Evolutionary conservation across 2,113 vertebrate genomes (phyloP).

Genomic region (Vidua macroura): DNA sequence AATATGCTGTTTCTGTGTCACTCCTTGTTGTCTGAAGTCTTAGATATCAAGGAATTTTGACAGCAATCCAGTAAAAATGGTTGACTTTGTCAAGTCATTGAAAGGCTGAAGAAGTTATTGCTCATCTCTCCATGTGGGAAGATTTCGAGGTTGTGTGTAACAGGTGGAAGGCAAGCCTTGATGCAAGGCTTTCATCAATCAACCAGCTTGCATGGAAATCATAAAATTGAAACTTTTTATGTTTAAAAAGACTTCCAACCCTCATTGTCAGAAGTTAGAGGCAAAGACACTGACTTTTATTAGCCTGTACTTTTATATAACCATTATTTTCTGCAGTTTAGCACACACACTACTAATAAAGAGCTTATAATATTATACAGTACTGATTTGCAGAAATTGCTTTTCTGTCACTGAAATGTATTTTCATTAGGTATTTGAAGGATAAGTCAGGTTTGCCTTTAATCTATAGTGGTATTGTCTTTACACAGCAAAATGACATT

Average conservation of each 20-base stretch:
- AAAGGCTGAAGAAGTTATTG: not conserved
- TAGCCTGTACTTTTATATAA: not conserved
- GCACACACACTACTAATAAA: not conserved
- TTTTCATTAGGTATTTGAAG: constrained; percentile 34
- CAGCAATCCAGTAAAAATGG: not conserved
- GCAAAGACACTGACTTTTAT: not conserved
- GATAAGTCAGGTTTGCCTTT: not conserved
- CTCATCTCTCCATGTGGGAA: not conserved
- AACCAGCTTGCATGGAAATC: not conserved
- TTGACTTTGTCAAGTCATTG: not conserved
- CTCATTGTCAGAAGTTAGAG: not conserved
- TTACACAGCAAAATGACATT: not conserved
- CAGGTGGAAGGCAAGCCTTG: not conserved
- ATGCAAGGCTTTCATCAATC: not conserved
- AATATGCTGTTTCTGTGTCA: not conserved
- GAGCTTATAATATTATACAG: not conserved
- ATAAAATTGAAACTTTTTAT: not conserved
- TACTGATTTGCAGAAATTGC: not conserved
- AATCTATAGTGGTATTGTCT: not conserved
- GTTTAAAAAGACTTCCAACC: not conserved
- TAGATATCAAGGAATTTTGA: not conserved
- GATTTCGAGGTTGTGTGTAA: not conserved
- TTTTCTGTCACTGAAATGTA: constrained; percentile 28
- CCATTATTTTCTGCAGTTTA: not conserved
- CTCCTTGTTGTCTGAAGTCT: not conserved